These are phyloP conservation scores for Daktulosphaira vitifoliae DNA, from an alignment of 1,140 invertebrate genomes.

Conservation along the genomic window DNA sequence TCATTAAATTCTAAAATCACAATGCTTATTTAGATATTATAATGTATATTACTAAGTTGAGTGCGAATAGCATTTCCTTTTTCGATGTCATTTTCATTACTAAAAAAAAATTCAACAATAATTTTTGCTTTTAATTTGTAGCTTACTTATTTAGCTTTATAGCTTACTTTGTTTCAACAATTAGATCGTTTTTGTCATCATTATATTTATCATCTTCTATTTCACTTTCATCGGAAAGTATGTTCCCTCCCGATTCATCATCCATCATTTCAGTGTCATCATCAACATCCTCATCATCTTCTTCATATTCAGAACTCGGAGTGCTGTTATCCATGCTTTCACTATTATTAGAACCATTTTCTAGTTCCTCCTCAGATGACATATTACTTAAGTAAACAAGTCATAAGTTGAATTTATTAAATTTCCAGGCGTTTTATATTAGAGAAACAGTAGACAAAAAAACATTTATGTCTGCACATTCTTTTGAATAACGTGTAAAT, in stretches of 20 bases:
- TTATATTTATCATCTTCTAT: slow-evolving; percentile 36
- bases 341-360: slow-evolving; percentile 2
- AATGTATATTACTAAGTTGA: slow-evolving; percentile 51
- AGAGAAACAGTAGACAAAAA: no score
- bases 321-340: not conserved
- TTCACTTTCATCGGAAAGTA: slow-evolving; percentile 34
- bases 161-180: slow-evolving; percentile 25
- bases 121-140: no score
- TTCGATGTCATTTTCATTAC: slow-evolving; percentile 44
- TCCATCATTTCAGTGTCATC: slow-evolving; percentile 31
- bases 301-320: not conserved
- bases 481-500: no score
- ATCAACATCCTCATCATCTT: slow-evolving; percentile 30
- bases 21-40: not conserved
- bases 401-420: no score
- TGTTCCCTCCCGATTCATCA: slow-evolving; percentile 27
- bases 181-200: slow-evolving; percentile 9
- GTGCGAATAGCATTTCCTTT: slow-evolving; percentile 68
- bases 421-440: no score
- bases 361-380: slow-evolving; percentile 20
- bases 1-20: slow-evolving; percentile 28
- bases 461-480: no score
- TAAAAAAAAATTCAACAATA: no score
- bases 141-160: no score
- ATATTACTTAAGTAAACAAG: no score